Evolutionary conservation across 2,888 invertebrate species (phyloP).

Genomic region (Dione vanillae): DNA sequence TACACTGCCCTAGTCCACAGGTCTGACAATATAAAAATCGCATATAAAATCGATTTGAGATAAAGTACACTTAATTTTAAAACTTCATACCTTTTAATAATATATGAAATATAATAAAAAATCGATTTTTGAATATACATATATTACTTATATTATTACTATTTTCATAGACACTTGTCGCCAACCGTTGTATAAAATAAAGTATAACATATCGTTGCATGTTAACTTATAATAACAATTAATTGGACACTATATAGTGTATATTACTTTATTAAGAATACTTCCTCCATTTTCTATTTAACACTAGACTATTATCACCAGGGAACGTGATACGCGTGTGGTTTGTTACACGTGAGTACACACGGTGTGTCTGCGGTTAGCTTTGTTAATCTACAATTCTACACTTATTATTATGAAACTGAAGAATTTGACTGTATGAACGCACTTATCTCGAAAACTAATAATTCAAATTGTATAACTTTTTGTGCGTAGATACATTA

Average conservation of each 20-base stretch:
- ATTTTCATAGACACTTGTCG: background rate
- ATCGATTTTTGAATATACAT: too few relatives aligned
- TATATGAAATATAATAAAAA: too few relatives aligned
- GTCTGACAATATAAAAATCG: slow-evolving; percentile 26
- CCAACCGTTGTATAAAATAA: background rate
- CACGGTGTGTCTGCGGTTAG: background rate
- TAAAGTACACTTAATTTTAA: background rate
- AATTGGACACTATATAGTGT: background rate
- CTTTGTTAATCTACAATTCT: background rate
- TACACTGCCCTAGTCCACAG: slow-evolving; percentile 13
- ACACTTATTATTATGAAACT: too few relatives aligned
- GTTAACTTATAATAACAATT: background rate
- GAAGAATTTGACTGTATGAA: too few relatives aligned
- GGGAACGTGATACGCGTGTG: slow-evolving; percentile 14
- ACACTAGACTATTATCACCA: background rate
- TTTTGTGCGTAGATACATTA: too few relatives aligned
- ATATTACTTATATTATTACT: too few relatives aligned
- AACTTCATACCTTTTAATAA: too few relatives aligned
- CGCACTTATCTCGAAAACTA: too few relatives aligned
- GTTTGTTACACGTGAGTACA: slow-evolving; percentile 17
- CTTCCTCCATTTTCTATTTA: slow-evolving; percentile 23
- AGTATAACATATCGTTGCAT: slow-evolving; percentile 5
- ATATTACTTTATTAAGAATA: slow-evolving; percentile 4
- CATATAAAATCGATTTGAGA: slow-evolving; percentile 18
- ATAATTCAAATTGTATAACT: too few relatives aligned